phyloP scores from a whole-genome alignment of 2,113 vertebrate genomes.

The Balaeniceps rex region DNA sequence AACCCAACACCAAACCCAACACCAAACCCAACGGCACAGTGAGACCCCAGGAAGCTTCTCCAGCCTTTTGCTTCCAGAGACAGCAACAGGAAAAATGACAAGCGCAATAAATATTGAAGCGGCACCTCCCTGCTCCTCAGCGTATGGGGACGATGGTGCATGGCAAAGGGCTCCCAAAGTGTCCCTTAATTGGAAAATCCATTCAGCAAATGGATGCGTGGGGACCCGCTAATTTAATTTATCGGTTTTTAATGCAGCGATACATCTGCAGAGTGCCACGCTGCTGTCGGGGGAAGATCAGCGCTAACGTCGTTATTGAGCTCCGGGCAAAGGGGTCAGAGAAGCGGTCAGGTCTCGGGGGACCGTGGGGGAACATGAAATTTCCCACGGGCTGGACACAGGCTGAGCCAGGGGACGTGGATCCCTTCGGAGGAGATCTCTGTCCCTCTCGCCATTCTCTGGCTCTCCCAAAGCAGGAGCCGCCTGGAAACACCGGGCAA shows the following conservation, averaged over 20 bases:
- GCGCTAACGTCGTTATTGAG: neutral
- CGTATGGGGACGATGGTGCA: fast-evolving
- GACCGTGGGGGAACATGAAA: neutral
- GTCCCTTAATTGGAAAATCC: neutral
- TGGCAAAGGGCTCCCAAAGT: neutral
- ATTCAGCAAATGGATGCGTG: neutral
- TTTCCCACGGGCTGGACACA: neutral
- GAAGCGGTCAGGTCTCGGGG: fast-evolving
- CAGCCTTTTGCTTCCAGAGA: neutral
- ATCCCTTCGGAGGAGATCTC: neutral
- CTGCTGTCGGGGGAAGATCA: neutral
- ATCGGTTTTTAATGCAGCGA: neutral
- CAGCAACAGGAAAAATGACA: neutral
- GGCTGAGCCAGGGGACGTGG: neutral
- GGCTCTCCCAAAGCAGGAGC: neutral
- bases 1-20: neutral
- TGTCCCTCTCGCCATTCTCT: neutral
- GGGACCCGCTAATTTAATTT: neutral
- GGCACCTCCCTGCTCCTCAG: neutral
- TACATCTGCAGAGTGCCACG: neutral
- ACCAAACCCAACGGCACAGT: fast-evolving
- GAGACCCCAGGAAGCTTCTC: neutral
- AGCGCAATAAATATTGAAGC: neutral
- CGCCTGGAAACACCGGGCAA: fast-evolving
- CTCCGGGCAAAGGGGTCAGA: neutral